Evolutionary conservation across 2,888 invertebrate genomes (phyloP), one percentile per base, ranked within the genome.

Genomic region (Caenorhabditis drosophilae): DNA sequence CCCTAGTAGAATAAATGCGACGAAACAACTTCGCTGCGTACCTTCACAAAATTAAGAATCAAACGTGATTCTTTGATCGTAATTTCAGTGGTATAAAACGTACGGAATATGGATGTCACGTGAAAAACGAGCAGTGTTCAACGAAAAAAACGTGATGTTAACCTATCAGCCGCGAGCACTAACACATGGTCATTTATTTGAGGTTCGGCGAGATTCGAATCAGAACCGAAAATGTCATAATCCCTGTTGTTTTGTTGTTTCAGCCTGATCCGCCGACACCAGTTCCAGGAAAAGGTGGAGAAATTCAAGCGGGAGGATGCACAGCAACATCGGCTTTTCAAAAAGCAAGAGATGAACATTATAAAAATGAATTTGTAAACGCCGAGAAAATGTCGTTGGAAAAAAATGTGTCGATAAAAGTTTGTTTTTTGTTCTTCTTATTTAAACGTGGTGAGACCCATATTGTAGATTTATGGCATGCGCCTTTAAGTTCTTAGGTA

Each of bases 81-180:
- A n/a, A n/a, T 62, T 63, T 48, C 48, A 77, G 77, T 79, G 79
- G 79, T 60, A 62, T 34, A 38, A 41, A 2, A 23, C 75, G 6
- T 67, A 74, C 48, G 67, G 67, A 7, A 53, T 54, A 34, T 69
- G 57, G 45, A 55, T 79, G 18, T 67, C 78, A 2, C 68, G 77
- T 2, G 46, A 59, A 12, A 48, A 61, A 12, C 67, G 76, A 40
- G 76, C 78, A 25, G 68, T 58, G 36, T 79, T 79, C 67, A 74
- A 79, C 55, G 73, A 70, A 42, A 55, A 60, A 3, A 76, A 76
- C 45, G 60, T 76, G 1, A 53, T 76, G 51, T 34, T 70, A 20
- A 74, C 76, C 4, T 76, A 76, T 41, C 72, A 76, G 31, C 68
- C 76, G 22, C 45, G 76, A 23, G 72, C 69, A 0, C 51, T 67